phyloP scores from a whole-genome alignment of 2,113 vertebrate species.

The Mugil cephalus region DNA sequence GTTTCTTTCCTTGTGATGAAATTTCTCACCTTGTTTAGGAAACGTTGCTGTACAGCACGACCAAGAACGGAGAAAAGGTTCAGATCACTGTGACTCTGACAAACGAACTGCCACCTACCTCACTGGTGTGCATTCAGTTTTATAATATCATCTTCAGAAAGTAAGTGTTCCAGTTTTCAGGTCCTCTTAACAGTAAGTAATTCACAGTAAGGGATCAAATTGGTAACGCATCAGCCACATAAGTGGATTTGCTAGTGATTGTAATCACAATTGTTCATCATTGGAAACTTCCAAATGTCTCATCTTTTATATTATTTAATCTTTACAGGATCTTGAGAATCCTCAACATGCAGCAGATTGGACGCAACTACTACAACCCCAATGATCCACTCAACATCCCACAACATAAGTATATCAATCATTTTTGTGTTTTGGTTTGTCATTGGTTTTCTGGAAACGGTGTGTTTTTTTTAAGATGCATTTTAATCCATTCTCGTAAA shows the following conservation, averaged over 20 bases:
- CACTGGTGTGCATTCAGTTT: constrained; percentile 94
- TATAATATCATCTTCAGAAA: constrained; percentile 96
- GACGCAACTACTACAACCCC: constrained; percentile 94
- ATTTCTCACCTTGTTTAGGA: constrained; percentile 81
- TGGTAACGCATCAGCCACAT: neutral
- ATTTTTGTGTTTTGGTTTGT: too few species aligned
- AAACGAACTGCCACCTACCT: constrained; percentile 92
- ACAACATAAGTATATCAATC: constrained; percentile 87
- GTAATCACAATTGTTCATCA: neutral
- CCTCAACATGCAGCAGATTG: constrained; percentile 95
- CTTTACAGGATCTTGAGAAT: constrained; percentile 90
- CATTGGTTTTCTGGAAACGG: too few species aligned
- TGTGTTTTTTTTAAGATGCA: too few species aligned
- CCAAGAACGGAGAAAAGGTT: constrained; percentile 88
- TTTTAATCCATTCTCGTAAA: too few species aligned
- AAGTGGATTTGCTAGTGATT: neutral
- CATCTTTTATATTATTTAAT: neutral
- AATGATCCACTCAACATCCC: constrained; percentile 89
- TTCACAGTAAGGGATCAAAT: neutral
- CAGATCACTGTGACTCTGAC: constrained; percentile 91
- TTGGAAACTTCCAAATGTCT: neutral
- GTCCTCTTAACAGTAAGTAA: neutral
- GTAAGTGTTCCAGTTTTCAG: constrained; percentile 68
- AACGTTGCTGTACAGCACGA: constrained; percentile 88
- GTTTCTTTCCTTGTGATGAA: neutral